Percentiles rank a stretch among this genome's conserved stretches.
These are phyloP conservation scores for Balearica regulorum DNA, from an alignment of 2,797 vertebrate species.

Conservation along the genomic window DNA sequence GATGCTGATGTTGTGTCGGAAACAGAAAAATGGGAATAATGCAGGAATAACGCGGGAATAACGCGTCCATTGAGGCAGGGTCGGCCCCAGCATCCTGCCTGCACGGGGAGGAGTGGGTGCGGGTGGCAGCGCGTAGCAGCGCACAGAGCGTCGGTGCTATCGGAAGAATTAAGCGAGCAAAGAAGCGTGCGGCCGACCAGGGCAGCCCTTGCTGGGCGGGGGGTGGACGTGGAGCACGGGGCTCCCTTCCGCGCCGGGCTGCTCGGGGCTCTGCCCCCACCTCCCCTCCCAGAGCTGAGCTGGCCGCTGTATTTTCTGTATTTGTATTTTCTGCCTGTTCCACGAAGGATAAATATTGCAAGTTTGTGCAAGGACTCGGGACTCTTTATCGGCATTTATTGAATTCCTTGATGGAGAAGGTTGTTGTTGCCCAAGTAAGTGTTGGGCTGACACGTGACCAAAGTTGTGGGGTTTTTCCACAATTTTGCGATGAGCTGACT, in stretches of 20 bases:
- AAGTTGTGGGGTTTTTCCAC: neutral
- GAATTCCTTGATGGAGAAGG: neutral
- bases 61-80: neutral
- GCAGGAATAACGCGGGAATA: neutral
- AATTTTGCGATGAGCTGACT: neutral
- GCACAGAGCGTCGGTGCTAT: fast-evolving
- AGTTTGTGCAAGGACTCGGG: neutral
- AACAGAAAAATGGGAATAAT: neutral
- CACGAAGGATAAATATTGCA: neutral
- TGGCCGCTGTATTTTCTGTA: neutral
- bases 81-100: neutral
- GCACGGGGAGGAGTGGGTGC: neutral
- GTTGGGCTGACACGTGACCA: neutral
- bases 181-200: neutral
- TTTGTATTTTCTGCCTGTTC: neutral
- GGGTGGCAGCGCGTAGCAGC: fast-evolving
- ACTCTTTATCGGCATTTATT: neutral
- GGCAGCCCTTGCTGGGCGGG: neutral
- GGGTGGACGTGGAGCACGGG: fast-evolving
- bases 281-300: neutral
- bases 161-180: neutral
- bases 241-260: neutral
- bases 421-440: neutral
- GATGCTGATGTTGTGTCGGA: neutral
- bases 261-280: neutral